Evolutionary conservation across 2,113 vertebrate genomes (phyloP).

Genomic region (Hyperopisus bebe): DNA sequence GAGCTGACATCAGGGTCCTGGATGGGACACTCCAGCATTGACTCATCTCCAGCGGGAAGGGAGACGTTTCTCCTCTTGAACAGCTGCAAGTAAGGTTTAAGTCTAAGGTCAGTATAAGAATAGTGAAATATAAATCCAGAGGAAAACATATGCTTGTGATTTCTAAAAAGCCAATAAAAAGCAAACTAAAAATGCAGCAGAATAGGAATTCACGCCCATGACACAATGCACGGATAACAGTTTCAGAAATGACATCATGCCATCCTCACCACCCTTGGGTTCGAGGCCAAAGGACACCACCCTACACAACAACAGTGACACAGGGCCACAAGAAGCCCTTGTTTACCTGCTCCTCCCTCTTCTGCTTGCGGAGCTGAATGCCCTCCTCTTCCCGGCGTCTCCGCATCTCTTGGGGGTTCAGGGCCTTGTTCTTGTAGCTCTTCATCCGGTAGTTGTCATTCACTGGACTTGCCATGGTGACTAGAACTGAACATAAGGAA

Average conservation of each 20-base stretch:
- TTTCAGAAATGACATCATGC: not conserved
- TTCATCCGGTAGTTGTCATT: slow-evolving; percentile 85
- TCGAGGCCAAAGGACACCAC: not conserved
- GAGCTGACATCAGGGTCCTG: slow-evolving; percentile 87
- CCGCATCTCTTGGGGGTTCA: slow-evolving; percentile 90
- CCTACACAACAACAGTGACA: not conserved
- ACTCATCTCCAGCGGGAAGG: slow-evolving; percentile 72
- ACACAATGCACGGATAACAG: not conserved
- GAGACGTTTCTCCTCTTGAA: slow-evolving; percentile 85
- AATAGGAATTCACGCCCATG: not conserved
- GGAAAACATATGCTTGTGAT: not conserved
- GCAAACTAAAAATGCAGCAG: not conserved
- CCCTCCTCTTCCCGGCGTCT: slow-evolving; percentile 86
- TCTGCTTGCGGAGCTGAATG: slow-evolving; percentile 87
- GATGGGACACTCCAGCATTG: slow-evolving; percentile 82
- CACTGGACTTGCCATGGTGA: slow-evolving; percentile 75
- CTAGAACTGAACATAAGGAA: slow-evolving; percentile 41
- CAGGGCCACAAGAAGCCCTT: not conserved
- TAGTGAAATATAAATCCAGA: not conserved
- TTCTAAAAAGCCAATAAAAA: not conserved
- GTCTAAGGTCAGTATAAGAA: not conserved
- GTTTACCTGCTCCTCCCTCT: slow-evolving; percentile 83
- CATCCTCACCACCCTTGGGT: not conserved
- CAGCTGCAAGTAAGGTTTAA: slow-evolving; percentile 56
- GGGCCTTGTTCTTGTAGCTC: slow-evolving; percentile 89